Evolutionary conservation across 2,113 vertebrate genomes (phyloP), one percentile per base, ranked within the genome.

Genomic region (Sialia sialis): DNA sequence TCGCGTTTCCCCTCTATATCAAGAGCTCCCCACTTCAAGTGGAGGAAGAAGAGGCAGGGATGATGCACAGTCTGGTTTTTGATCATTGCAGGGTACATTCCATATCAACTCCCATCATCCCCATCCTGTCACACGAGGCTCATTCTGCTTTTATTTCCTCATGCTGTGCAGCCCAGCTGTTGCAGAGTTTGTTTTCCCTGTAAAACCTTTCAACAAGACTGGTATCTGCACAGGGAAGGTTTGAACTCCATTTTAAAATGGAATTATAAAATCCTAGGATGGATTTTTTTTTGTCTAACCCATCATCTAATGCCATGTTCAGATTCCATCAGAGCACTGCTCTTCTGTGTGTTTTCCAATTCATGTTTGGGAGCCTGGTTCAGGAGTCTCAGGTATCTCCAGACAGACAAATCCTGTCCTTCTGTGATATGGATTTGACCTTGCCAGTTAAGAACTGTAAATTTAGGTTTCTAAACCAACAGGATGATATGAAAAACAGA

Each of bases 1-100:
- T 83, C 29, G 7, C 0, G 0, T 66, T 62, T 60, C 13, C 3
- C 11, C 25, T 62, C 16, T 49, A 1, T 48, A 59, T 52, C 18
- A 54, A 84, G 26, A 74, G 1, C 11, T 74, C 21, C 16, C 13
- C 30, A 18, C 15, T 74, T 38, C 26, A 66, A 64, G 36, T 2
- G 14, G 68, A 75, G 21, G 48, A 72, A 62, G 16, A 62, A 30
- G 64, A 79, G 3, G 7, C 5, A 66, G 34, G 19, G 51, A 29
- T 3, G 22, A 39, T n/a, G 43, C 49, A 29, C 2, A 77, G 3
- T 19, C 22, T 84, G 63, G 12, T 20, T 91, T 69, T 46, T 46
- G 86, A 55, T 74, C 87, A 55, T 23, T 16, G 2, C 32, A 34
- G 38, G 34, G 11, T n/a, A 25, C 5, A 29, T 69, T 55, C 89